phyloP scores from a whole-genome alignment of 2,113 vertebrate species.

The Aleadryas rufinucha region DNA sequence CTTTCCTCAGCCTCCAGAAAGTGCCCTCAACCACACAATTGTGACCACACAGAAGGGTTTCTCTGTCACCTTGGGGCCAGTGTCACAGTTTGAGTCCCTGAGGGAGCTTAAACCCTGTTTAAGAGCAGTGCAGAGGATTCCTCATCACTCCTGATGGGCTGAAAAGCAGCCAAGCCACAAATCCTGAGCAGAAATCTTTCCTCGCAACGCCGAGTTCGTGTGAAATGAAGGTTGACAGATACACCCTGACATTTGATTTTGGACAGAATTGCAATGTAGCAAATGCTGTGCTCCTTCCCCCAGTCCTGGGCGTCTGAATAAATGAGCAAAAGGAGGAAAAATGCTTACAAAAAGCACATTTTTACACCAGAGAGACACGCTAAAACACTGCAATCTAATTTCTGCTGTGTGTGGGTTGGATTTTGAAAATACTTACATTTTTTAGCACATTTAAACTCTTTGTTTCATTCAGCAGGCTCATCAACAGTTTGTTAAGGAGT shows the following conservation, averaged over 20 bases:
- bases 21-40: not conserved
- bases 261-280: not conserved
- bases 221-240: not conserved
- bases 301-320: not conserved
- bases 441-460: not conserved
- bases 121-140: not conserved
- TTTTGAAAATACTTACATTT: not conserved
- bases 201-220: not conserved
- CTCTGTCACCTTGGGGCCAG: not conserved
- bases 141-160: not conserved
- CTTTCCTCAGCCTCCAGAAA: conserved; percentile 14
- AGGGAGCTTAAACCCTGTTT: not conserved
- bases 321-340: not conserved
- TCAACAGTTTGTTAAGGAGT: not conserved
- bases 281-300: not conserved
- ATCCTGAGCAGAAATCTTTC: not conserved
- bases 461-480: not conserved
- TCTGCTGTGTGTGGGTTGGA: not conserved
- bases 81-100: not conserved
- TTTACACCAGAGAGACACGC: not conserved
- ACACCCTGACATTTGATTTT: not conserved
- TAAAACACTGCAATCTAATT: not conserved
- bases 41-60: not conserved
- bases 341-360: not conserved
- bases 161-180: not conserved